Conservation (phyloP, 2,888 invertebrate genomes). For the Odontomyia ornata region DNA sequence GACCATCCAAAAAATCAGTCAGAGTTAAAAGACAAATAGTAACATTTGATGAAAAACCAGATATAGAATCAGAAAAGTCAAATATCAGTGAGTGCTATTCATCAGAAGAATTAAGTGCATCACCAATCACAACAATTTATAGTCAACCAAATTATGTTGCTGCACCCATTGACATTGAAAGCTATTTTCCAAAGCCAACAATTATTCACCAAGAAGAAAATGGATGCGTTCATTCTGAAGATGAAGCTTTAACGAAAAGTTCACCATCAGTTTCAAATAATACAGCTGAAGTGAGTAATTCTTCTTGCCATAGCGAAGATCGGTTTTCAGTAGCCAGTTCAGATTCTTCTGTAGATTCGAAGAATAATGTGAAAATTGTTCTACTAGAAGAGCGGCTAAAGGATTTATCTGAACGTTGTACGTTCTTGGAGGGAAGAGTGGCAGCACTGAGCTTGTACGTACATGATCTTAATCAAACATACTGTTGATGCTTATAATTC, state of each 20-base stretch:
- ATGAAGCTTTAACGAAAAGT: conserved; percentile 35
- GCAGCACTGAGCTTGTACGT: conserved; percentile 58
- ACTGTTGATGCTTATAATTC: conserved; percentile 5
- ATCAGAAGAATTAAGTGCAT: not conserved
- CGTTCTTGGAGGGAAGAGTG: conserved; percentile 59
- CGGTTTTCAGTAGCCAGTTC: conserved; percentile 29
- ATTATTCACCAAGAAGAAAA: not conserved
- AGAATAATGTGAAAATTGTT: not conserved
- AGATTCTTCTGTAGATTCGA: not conserved
- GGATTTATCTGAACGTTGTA: conserved; percentile 58
- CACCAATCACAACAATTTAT: conserved; percentile 36
- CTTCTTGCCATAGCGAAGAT: conserved; percentile 38
- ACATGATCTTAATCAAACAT: not conserved
- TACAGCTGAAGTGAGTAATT: conserved; percentile 18
- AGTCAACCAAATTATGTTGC: conserved; percentile 29
- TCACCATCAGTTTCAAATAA: conserved; percentile 18
- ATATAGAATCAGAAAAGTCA: not conserved
- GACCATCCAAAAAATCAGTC: conserved; percentile 58
- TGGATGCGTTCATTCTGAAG: conserved; percentile 15
- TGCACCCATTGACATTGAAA: conserved; percentile 26
- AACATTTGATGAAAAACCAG: conserved; percentile 52
- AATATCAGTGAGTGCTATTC: not conserved
- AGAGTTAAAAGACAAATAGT: conserved; percentile 59
- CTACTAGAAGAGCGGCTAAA: conserved; percentile 57
- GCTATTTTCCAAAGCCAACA: conserved; percentile 5